Conservation (phyloP, 2,113 vertebrate species). For the Microcebus jonahi region DNA sequence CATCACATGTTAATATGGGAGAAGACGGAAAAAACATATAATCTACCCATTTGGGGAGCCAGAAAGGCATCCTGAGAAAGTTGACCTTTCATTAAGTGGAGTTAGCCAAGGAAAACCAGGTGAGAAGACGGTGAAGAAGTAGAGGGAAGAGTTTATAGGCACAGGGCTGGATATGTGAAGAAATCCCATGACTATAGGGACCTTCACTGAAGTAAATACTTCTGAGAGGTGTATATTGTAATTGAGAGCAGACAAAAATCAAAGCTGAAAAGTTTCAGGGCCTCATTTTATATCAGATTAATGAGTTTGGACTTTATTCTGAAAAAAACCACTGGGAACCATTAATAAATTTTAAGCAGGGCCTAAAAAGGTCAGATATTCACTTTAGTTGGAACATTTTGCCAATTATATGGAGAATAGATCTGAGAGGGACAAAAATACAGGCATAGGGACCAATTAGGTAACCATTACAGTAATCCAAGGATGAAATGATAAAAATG, state of each 20-base stretch:
- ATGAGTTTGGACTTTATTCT: slow-evolving; percentile 29
- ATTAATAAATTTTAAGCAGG: slow-evolving; percentile 4
- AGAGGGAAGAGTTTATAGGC: background rate
- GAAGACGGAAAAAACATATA: background rate
- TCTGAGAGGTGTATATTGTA: slow-evolving; percentile 5
- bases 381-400: background rate
- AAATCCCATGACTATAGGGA: background rate
- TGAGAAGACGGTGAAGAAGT: background rate
- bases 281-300: slow-evolving; percentile 22
- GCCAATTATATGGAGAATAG: background rate
- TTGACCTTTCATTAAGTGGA: background rate
- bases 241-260: background rate
- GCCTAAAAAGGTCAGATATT: slow-evolving; percentile 21
- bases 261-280: background rate
- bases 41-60: background rate
- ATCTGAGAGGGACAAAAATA: background rate
- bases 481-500: background rate
- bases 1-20: background rate
- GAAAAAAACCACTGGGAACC: background rate
- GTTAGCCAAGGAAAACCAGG: background rate
- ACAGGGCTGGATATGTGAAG: background rate
- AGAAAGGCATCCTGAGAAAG: background rate
- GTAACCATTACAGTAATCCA: background rate
- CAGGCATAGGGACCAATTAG: background rate
- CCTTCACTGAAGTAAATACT: background rate